A percentile compares a stretch with the other conserved stretches of the same genome.
These are phyloP conservation scores for Netelia inedita DNA, from an alignment of 2,888 invertebrate species.

Conservation along the genomic window DNA sequence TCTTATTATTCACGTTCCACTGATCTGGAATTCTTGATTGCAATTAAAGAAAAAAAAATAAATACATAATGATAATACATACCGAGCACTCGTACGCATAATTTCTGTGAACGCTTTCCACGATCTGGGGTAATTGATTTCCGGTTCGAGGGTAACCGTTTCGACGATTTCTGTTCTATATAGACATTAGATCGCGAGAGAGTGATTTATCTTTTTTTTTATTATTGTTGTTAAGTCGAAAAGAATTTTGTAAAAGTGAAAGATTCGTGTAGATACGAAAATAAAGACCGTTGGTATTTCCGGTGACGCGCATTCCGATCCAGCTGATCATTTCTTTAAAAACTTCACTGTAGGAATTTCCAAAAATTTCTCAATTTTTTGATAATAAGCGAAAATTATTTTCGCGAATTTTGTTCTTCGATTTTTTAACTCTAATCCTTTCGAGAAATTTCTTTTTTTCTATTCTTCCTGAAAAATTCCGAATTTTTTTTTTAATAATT, in stretches of 20 bases:
- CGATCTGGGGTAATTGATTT: conserved; percentile 65
- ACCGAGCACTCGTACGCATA: no score
- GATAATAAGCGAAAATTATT: no score
- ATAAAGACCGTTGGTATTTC: not conserved
- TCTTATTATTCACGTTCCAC: conserved; percentile 60
- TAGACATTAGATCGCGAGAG: not conserved
- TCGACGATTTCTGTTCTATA: not conserved
- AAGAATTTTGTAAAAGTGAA: not conserved
- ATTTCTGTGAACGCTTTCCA: not conserved
- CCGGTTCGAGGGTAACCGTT: conserved; percentile 42
- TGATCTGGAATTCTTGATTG: conserved; percentile 62
- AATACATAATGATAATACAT: not conserved
- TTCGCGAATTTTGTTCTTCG: no score
- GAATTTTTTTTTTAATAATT: no score
- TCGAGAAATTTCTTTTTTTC: no score
- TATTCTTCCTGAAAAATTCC: no score
- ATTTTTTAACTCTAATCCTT: no score
- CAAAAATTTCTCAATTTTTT: no score
- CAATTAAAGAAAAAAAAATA: conserved; percentile 47
- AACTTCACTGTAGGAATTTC: no score
- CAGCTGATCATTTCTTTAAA: no score
- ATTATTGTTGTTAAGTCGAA: not conserved
- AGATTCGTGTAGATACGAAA: not conserved
- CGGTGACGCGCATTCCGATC: not conserved
- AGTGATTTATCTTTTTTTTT: not conserved